Evolutionary conservation across 2,113 vertebrate species (phyloP).

Genomic region (Mohoua ochrocephala): DNA sequence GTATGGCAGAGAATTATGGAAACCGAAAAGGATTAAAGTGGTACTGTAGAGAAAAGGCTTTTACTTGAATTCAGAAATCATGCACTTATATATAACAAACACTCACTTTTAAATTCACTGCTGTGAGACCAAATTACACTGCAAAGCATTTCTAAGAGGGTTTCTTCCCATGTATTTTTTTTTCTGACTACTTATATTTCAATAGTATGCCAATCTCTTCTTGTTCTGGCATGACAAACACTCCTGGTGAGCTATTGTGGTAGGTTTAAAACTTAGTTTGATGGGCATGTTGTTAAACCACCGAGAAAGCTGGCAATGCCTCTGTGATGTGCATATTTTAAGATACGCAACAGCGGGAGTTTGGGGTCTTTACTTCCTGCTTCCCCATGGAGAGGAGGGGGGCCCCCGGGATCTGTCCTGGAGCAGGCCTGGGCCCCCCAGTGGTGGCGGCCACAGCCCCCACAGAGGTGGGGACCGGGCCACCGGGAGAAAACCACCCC

Average conservation of each 20-base stretch:
- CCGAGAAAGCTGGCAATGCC: no score
- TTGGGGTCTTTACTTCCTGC: no score
- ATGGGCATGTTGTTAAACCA: no score
- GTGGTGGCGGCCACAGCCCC: no score
- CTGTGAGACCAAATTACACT: neutral
- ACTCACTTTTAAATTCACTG: neutral
- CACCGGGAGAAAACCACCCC: no score
- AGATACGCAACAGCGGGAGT: no score
- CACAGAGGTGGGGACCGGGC: no score
- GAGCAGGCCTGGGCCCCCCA: no score
- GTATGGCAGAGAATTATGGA: neutral
- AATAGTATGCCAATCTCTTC: neutral
- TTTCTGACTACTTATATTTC: neutral
- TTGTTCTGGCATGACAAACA: neutral
- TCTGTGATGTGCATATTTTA: no score
- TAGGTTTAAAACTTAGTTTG: no score
- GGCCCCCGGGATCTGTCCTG: no score
- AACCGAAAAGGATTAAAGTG: neutral
- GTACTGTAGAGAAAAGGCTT: neutral
- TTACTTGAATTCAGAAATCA: neutral
- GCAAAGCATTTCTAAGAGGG: neutral
- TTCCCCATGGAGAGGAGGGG: no score
- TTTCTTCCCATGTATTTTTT: accelerated
- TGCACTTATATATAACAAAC: neutral
- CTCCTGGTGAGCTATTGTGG: neutral